Base-by-base conservation (phyloP, 2,888 invertebrate species). In the Ophion obscuratus region DNA sequence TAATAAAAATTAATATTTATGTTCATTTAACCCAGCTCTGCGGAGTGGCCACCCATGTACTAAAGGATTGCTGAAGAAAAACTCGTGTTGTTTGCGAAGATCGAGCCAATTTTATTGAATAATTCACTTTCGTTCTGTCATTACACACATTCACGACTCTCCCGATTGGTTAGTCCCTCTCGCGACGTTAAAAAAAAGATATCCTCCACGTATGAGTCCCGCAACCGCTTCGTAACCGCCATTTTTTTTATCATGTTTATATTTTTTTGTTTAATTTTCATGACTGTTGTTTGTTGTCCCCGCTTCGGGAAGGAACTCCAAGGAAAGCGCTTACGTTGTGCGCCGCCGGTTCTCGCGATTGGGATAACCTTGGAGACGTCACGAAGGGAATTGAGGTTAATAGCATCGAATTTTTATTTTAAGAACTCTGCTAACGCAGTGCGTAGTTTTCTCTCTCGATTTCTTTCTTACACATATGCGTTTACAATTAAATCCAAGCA, bases 91-190 rank as follows among this genome's bases (percentile, higher is more conserved):
- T 84, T 88, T 89, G 89, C 88, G 90, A 89, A 89, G 91, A 91
- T 90, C 88, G 88, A 89, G 84, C 89, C 86, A 90, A 88, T 88
- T 90, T 91, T 90, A 76, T 64, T 82, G 73, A 80, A 71, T 82
- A 61, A 77, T 77, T 73, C 47, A 78, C 20, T 71, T 61, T 62
- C 40, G 86, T 88, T 85, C 84, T 80, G 85, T 85, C 74, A 67
- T 87, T 85, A 85, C 83, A 87, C 90, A 89, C 89, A 89, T 89
- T 89, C 83, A 87, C 53, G 84, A 87, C 24, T 24, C n/a, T 47
- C 27, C 31, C 53, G 70, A 87, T 89, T 71, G 80, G 86, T 81
- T 74, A 84, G 71, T 17, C 53, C 14, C 17, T 84, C 84, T 81
- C 67, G 24, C 61, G 59, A 77, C 64, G 27, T 31, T 59, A 36